Evolutionary conservation across 2,888 invertebrate species (phyloP).

Genomic region (Scotopteryx bipunctaria): DNA sequence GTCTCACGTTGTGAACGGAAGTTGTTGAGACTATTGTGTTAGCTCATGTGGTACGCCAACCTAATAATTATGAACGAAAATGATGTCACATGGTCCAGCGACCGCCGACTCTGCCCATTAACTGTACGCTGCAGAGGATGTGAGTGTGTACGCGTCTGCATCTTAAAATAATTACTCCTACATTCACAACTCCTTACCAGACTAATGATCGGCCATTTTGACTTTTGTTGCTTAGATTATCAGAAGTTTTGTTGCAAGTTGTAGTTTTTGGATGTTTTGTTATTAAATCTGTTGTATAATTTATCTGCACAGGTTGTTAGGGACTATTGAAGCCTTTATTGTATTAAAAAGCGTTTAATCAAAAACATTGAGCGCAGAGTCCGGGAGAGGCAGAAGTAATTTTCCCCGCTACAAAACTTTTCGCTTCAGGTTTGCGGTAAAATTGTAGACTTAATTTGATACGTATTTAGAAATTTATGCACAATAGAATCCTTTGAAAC

Average conservation of each 20-base stretch:
- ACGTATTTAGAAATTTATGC: constrained; percentile 46
- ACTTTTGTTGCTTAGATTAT: constrained; percentile 1
- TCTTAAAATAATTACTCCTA: constrained; percentile 40
- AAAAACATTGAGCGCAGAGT: constrained; percentile 42
- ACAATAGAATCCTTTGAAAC: constrained; percentile 39
- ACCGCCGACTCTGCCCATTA: constrained; percentile 36
- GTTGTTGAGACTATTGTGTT: constrained; percentile 34
- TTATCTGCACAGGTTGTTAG: neutral
- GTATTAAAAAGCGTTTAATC: constrained; percentile 44
- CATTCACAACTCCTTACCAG: constrained; percentile 24
- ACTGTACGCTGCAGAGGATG: constrained; percentile 33
- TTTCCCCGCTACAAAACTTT: constrained; percentile 45
- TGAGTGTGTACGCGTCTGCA: constrained; percentile 24
- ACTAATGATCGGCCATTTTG: constrained; percentile 26
- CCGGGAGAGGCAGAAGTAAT: constrained; percentile 43
- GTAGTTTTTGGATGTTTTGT: too few species aligned
- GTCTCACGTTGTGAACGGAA: constrained; percentile 34
- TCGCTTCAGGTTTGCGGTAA: constrained; percentile 38
- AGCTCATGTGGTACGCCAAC: constrained; percentile 31
- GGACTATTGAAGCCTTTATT: neutral
- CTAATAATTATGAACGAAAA: constrained; percentile 40
- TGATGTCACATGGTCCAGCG: constrained; percentile 40
- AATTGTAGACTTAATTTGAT: constrained; percentile 43
- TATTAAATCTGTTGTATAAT: too few species aligned
- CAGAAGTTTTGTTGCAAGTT: neutral